Percentiles rank a stretch among this genome's conserved stretches.
These are phyloP conservation scores for Neodon shergylaensis DNA, from an alignment of 2,113 vertebrate genomes.

Conservation along the genomic window DNA sequence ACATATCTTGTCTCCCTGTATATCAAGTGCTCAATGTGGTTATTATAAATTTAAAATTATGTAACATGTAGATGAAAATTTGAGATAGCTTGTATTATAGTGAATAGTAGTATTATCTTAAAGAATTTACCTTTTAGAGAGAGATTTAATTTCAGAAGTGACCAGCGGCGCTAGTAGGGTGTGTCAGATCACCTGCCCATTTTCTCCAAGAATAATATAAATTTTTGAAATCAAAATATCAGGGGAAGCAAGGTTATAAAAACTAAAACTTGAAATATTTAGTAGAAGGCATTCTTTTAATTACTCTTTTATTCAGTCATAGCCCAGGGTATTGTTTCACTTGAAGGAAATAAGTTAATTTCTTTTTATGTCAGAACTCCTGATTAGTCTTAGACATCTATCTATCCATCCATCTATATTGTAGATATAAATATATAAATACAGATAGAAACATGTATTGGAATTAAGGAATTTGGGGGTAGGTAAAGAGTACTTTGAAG, in stretches of 20 bases:
- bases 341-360: background rate
- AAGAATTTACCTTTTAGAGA: background rate
- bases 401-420: background rate
- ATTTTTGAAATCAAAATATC: background rate
- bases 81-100: background rate
- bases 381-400: conserved; percentile 16
- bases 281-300: background rate
- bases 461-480: background rate
- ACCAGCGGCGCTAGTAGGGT: background rate
- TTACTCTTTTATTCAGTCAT: background rate
- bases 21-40: conserved; percentile 30
- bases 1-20: background rate
- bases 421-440: no score
- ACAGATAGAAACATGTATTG: no score
- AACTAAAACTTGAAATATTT: background rate
- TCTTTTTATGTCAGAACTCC: background rate
- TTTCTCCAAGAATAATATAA: background rate
- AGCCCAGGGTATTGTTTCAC: background rate
- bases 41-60: conserved; percentile 46
- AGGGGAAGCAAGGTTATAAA: background rate
- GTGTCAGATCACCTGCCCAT: background rate
- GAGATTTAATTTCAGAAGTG: conserved; percentile 1
- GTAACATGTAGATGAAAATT: conserved; percentile 30
- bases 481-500: background rate
- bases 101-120: background rate